A percentile compares a stretch with the other conserved stretches of the same genome.
phyloP scores from a whole-genome alignment of 2,888 invertebrate species.

The Cheilosia vernalis region DNA sequence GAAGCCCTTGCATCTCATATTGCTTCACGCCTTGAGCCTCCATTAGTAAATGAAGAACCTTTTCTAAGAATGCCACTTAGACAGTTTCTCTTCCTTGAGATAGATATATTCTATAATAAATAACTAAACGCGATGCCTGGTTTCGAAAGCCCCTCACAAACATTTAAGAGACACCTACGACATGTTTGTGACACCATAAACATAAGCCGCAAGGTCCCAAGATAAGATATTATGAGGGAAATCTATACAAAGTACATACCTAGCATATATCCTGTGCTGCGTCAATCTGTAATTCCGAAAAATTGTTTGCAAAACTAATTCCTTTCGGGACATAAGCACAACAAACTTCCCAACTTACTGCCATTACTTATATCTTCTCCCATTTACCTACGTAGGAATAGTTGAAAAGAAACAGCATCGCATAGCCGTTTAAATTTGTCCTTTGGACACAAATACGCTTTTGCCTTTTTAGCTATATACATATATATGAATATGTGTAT shows the following conservation, averaged over 20 bases:
- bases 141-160: neutral
- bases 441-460: conserved; percentile 19
- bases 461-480: neutral
- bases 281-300: conserved; percentile 11
- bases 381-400: conserved; percentile 10
- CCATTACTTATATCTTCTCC: conserved; percentile 33
- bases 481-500: no score
- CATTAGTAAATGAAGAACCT: no score
- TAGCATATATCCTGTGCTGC: neutral
- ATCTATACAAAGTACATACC: neutral
- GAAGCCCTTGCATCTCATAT: no score
- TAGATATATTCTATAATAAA: no score
- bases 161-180: neutral
- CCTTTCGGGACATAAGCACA: conserved; percentile 1
- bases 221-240: neutral
- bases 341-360: conserved; percentile 38
- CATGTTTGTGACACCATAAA: conserved; percentile 1
- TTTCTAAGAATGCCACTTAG: no score
- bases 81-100: no score
- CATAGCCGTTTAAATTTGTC: conserved; percentile 24
- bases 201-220: neutral
- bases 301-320: conserved; percentile 30
- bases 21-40: no score
- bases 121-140: no score
- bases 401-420: conserved; percentile 20